Evolutionary conservation across 2,888 invertebrate species (phyloP), one percentile per base, ranked within the genome.

Genomic region (Mesoligia furuncula): DNA sequence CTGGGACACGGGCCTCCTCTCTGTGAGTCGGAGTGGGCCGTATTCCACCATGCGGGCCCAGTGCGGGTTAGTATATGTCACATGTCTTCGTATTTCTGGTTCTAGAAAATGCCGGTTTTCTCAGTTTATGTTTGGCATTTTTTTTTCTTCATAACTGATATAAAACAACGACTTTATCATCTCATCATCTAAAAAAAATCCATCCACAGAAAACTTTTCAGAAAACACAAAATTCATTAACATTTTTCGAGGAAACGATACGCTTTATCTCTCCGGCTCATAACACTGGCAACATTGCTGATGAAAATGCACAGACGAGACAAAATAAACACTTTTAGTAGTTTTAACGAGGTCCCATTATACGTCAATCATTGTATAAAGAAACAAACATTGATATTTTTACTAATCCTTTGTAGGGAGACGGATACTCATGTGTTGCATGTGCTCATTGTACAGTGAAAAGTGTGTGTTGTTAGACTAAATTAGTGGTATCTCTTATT

Each of bases 261-360:
- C 65, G 72, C 36, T 75, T 36, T 66, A 73, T 78, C 66, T 51
- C 66, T 54, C n/a, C 15, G 72, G 51, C 67, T 70, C 75, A 77
- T 74, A 65, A 76, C 61, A 48, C 69, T 75, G 57, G 54, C 75
- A 82, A 81, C 79, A 67, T 79, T 64, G 24, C 75, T 72, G n/a
- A 78, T 83, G 82, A 84, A 85, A 82, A 84, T 78, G 75, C 65
- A 72, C 71, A 77, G 61, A 84, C 82, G 73, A 79, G 74, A 70
- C 69, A 84, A 87, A 89, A 91, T 86, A 91, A 91, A 90, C 90
- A 89, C 66, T 80, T 80, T 84, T 85, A 88, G 84, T 90, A 87
- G 90, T 79, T 79, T 83, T 73, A 86, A 81, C 90, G 88, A 89
- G 89, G 90, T 89, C 79, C 88, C 51, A 73, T 70, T 77, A 59